These are phyloP conservation scores for Empis livida DNA, from an alignment of 2,888 invertebrate species.

Conservation along the genomic window DNA sequence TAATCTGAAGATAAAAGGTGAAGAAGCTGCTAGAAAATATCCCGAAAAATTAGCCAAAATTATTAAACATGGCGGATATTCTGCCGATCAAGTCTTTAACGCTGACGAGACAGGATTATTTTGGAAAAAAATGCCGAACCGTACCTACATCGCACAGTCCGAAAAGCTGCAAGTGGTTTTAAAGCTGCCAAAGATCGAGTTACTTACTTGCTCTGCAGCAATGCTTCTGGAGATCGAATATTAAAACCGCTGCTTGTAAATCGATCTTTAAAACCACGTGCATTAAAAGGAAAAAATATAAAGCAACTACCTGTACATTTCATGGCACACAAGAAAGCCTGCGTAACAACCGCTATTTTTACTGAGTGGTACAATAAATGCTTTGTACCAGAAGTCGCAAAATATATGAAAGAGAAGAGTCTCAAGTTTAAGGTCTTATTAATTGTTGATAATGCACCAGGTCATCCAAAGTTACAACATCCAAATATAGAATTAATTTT, in stretches of 20 bases:
- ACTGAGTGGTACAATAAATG: constrained; percentile 9
- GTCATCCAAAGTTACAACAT: constrained; percentile 14
- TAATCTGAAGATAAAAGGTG: constrained; percentile 6
- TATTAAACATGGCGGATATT: constrained; percentile 12
- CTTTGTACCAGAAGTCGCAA: constrained; percentile 9
- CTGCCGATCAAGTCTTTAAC: constrained; percentile 15
- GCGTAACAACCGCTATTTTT: constrained; percentile 14
- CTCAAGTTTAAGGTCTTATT: constrained; percentile 15
- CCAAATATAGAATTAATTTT: constrained; percentile 15
- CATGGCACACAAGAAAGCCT: constrained; percentile 17
- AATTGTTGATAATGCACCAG: constrained; percentile 16
- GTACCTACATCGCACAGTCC: constrained; percentile 18
- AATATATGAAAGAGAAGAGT: constrained; percentile 12
- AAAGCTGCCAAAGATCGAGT: constrained; percentile 16
- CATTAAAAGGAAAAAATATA: constrained; percentile 15
- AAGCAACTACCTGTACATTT: constrained; percentile 17
- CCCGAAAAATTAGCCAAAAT: constrained; percentile 10
- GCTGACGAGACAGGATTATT: constrained; percentile 17
- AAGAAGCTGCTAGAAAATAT: constrained; percentile 6
- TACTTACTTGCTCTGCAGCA: constrained; percentile 19
- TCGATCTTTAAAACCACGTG: constrained; percentile 15
- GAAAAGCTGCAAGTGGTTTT: constrained; percentile 11
- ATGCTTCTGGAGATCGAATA: constrained; percentile 12
- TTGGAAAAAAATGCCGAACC: constrained; percentile 22
- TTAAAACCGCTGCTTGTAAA: constrained; percentile 19